phyloP scores from a whole-genome alignment of 2,797 vertebrate genomes.

The Cossypha dichroa region DNA sequence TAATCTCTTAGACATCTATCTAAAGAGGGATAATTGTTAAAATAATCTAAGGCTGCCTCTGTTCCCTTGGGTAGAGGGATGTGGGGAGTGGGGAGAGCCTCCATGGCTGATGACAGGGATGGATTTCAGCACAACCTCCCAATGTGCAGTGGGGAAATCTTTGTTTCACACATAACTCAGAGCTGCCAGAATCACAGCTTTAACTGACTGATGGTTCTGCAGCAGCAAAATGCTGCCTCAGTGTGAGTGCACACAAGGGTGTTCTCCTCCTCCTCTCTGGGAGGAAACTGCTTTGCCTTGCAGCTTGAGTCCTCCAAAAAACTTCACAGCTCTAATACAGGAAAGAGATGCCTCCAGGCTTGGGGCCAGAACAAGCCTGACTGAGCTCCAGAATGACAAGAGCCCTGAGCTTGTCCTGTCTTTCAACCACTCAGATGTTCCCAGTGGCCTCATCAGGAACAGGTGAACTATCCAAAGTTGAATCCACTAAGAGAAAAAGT shows the following conservation, averaged over 20 bases:
- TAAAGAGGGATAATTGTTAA: background rate
- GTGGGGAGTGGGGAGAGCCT: background rate
- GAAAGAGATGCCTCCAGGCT: background rate
- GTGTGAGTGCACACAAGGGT: fast-evolving
- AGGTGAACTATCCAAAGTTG: background rate
- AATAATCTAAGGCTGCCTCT: background rate
- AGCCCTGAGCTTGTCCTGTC: background rate
- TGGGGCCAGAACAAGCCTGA: background rate
- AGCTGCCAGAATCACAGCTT: background rate
- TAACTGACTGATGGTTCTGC: background rate
- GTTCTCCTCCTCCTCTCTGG: background rate
- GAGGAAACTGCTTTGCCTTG: background rate
- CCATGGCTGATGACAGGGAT: background rate
- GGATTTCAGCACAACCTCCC: background rate
- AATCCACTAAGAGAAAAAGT: background rate
- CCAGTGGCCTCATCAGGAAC: background rate
- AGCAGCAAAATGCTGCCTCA: background rate
- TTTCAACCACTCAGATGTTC: background rate
- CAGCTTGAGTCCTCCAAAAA: background rate
- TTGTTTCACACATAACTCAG: fast-evolving
- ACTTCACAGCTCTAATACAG: fast-evolving
- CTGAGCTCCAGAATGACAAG: background rate
- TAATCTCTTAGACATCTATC: background rate
- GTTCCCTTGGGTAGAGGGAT: background rate
- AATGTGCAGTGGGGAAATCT: fast-evolving